Percentiles rank a stretch among this genome's conserved stretches.
Evolutionary conservation across 2,113 vertebrate genomes (phyloP).

Genomic region (Phalacrocorax pelagicus): DNA sequence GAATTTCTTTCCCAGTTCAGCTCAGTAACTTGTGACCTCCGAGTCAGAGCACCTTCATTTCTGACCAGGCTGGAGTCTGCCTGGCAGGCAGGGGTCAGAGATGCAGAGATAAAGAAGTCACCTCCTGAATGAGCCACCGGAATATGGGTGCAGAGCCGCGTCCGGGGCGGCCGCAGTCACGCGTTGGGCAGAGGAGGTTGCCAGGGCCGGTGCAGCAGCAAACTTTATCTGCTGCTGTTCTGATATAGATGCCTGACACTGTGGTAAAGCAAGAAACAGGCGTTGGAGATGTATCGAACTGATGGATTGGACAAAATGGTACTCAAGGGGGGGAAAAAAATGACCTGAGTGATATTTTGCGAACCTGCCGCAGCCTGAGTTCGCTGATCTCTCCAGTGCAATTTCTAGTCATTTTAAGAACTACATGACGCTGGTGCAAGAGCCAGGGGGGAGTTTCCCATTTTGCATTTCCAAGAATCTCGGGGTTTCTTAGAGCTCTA

Average conservation of each 20-base stretch:
- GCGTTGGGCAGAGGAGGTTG: neutral
- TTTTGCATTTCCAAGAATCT: neutral
- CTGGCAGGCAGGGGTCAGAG: conserved; percentile 34
- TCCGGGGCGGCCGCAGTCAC: neutral
- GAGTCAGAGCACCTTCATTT: neutral
- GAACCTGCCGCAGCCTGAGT: neutral
- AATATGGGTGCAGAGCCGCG: neutral
- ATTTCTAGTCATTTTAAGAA: neutral
- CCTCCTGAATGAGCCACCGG: neutral
- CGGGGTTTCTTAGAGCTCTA: neutral
- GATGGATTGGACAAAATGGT: neutral
- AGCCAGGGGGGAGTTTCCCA: neutral
- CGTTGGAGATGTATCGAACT: rapidly evolving
- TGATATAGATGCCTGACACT: neutral
- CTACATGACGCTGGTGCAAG: neutral
- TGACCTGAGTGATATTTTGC: neutral
- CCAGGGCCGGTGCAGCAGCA: neutral
- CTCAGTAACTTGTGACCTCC: conserved; percentile 50
- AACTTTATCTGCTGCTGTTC: neutral
- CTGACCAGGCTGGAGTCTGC: neutral
- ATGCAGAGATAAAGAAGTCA: conserved; percentile 30
- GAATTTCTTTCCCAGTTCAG: conserved; percentile 48
- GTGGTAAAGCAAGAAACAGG: neutral
- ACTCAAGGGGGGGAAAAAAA: neutral
- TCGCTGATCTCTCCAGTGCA: neutral